These are phyloP conservation scores for Sylvietta virens DNA, from an alignment of 2,113 vertebrate genomes.

Conservation along the genomic window DNA sequence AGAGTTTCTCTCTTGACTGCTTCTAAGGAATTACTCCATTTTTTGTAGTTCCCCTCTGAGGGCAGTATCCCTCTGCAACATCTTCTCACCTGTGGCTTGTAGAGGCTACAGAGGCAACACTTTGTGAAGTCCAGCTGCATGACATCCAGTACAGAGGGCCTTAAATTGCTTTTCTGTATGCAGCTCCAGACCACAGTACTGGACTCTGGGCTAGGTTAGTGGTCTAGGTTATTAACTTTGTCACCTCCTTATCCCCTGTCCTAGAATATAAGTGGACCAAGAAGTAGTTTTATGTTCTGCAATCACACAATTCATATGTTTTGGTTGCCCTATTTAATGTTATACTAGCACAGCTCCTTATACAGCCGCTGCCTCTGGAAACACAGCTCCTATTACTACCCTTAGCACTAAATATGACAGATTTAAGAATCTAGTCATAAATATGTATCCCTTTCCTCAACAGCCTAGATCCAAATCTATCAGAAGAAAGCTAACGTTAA, in stretches of 20 bases:
- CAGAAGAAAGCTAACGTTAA: background rate
- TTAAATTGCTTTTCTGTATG: background rate
- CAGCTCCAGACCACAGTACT: background rate
- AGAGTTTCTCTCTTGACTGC: background rate
- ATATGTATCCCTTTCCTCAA: background rate
- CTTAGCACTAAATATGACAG: background rate
- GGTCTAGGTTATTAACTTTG: background rate
- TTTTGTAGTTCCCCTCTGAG: background rate
- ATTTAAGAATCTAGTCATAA: background rate
- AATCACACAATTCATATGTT: background rate
- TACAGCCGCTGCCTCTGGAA: background rate
- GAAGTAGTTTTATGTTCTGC: background rate
- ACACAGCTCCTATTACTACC: background rate
- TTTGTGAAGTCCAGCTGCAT: background rate
- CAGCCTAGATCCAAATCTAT: background rate
- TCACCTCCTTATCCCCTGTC: background rate
- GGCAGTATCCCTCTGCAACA: accelerated
- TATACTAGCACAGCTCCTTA: background rate
- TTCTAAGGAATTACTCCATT: background rate
- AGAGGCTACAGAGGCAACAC: accelerated
- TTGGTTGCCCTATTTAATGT: background rate
- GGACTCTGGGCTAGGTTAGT: background rate
- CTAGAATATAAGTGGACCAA: background rate
- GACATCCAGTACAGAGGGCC: background rate
- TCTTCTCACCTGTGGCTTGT: accelerated